A percentile compares a stretch with the other conserved stretches of the same genome.
phyloP scores from a whole-genome alignment of 2,888 invertebrate species.

The Bellardia pandia region DNA sequence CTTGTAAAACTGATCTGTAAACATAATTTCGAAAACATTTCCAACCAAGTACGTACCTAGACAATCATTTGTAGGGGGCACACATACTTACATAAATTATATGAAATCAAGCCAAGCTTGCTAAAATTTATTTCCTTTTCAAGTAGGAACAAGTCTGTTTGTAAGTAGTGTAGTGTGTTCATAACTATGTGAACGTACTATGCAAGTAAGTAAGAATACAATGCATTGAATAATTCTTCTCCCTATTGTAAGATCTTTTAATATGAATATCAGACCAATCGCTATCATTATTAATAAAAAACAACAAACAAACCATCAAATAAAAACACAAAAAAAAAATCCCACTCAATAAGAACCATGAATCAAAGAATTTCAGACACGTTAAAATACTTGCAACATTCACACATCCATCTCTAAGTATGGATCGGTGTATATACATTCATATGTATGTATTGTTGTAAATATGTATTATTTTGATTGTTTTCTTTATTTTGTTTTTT shows the following conservation, averaged over 20 bases:
- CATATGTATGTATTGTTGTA: conserved; percentile 19
- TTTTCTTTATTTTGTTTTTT: conserved; percentile 36
- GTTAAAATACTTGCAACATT: conserved; percentile 41
- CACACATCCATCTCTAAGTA: conserved; percentile 19
- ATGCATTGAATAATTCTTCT: conserved; percentile 49
- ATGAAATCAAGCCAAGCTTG: not conserved
- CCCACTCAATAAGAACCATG: conserved; percentile 65
- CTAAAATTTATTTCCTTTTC: conserved; percentile 52
- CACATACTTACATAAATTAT: conserved; percentile 18
- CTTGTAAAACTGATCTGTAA: too few relatives aligned
- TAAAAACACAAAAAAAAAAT: conserved; percentile 40
- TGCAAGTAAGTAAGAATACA: conserved; percentile 13
- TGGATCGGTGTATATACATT: conserved; percentile 1
- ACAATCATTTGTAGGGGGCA: not conserved
- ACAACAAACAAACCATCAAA: conserved; percentile 7
- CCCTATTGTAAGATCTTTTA: conserved; percentile 43
- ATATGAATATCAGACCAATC: conserved; percentile 47
- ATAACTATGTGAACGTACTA: conserved; percentile 8
- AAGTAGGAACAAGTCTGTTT: conserved; percentile 21
- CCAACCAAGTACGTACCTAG: not conserved
- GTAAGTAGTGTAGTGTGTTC: not conserved
- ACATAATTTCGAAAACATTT: not conserved
- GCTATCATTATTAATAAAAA: conserved; percentile 29
- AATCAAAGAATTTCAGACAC: conserved; percentile 59
- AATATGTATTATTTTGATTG: conserved; percentile 20